Conservation (phyloP, 2,888 invertebrate species). For the Crematogaster levior region DNA sequence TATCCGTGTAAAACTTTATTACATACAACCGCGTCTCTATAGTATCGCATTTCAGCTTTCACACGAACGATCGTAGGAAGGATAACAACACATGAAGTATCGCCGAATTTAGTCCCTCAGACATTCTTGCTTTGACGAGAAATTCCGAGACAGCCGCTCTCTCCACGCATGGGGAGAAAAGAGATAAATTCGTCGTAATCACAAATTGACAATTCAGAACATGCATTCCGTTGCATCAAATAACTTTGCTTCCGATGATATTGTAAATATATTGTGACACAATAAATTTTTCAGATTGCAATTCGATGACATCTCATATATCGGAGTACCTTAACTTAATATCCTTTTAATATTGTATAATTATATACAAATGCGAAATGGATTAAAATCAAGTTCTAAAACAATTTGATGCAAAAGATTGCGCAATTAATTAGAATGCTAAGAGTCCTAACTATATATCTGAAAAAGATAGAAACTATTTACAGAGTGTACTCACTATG, state of each 20-base stretch:
- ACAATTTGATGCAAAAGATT: slow-evolving; percentile 11
- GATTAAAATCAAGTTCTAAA: slow-evolving; percentile 16
- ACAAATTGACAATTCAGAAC: slow-evolving; percentile 9
- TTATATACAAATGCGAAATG: slow-evolving; percentile 20
- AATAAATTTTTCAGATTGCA: slow-evolving; percentile 8
- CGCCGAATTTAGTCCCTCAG: background rate
- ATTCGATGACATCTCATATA: background rate
- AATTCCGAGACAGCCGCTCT: background rate
- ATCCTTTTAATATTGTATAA: slow-evolving; percentile 1
- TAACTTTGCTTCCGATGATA: background rate
- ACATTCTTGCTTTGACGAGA: slow-evolving; percentile 2
- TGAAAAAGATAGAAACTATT: slow-evolving; percentile 45
- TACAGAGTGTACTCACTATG: slow-evolving; percentile 44
- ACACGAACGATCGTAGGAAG: background rate
- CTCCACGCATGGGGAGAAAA: background rate
- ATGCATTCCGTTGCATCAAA: slow-evolving; percentile 22
- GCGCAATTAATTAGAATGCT: background rate
- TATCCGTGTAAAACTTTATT: slow-evolving; percentile 10
- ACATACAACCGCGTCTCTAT: background rate
- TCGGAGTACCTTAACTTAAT: background rate
- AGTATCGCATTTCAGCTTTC: background rate
- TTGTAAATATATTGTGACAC: background rate
- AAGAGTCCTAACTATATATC: slow-evolving; percentile 2
- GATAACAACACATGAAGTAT: background rate
- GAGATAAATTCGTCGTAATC: slow-evolving; percentile 28